These are phyloP conservation scores for Tenodera sinensis DNA, from an alignment of 2,888 invertebrate genomes.

Conservation along the genomic window DNA sequence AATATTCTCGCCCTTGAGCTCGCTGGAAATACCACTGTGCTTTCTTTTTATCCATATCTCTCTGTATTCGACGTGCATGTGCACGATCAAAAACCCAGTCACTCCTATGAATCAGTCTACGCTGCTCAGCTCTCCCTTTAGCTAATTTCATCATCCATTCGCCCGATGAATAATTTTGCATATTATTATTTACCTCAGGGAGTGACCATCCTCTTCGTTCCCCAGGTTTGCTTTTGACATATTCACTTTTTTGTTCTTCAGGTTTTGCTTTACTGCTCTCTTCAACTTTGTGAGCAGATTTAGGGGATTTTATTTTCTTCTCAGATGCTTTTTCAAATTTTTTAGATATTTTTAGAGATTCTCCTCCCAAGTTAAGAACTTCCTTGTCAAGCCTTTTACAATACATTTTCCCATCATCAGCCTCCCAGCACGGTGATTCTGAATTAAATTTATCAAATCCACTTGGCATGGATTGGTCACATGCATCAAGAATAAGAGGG, in stretches of 20 bases:
- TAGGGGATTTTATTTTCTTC: not conserved
- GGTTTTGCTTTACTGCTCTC: not conserved
- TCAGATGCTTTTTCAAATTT: not conserved
- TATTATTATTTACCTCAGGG: not conserved
- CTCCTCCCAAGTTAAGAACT: not conserved
- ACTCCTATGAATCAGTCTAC: constrained; percentile 3
- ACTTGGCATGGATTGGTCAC: not conserved
- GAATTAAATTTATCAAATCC: not conserved
- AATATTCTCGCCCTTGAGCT: constrained; percentile 12
- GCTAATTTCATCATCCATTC: constrained; percentile 16
- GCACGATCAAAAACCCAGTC: constrained; percentile 23
- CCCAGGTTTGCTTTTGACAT: not conserved
- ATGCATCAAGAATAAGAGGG: not conserved
- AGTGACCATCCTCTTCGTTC: not conserved
- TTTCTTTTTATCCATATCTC: not conserved
- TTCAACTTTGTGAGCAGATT: not conserved
- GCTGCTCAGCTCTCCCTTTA: not conserved
- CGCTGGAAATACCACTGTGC: constrained; percentile 16
- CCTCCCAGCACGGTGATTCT: not conserved
- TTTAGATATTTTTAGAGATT: not conserved
- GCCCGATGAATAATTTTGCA: constrained; percentile 6
- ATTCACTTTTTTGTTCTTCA: not conserved
- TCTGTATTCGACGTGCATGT: constrained; percentile 9
- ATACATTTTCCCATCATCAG: not conserved
- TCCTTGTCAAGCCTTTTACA: not conserved